Evolutionary conservation across 2,888 invertebrate species (phyloP).

Genomic region (Salticus scenicus): DNA sequence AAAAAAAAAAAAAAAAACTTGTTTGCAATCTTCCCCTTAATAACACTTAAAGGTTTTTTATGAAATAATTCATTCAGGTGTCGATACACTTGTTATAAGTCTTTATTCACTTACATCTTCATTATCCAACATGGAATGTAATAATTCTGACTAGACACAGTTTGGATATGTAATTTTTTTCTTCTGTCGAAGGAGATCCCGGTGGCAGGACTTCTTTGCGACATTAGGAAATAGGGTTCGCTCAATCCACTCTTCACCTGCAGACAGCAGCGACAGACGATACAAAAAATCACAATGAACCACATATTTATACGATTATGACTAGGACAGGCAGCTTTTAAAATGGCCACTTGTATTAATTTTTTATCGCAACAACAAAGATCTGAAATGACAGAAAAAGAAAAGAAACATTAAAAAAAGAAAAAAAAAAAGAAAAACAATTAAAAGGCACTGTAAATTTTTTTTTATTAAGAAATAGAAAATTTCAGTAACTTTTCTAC

Average conservation of each 20-base stretch:
- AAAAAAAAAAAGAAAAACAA: not conserved
- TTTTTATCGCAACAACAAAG: not conserved
- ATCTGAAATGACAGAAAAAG: not conserved
- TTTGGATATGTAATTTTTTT: conserved; percentile 61
- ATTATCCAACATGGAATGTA: not conserved
- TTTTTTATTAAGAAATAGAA: too few relatives aligned
- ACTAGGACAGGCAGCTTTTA: conserved; percentile 49
- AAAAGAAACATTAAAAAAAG: not conserved
- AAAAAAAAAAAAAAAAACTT: too few relatives aligned
- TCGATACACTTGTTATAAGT: not conserved
- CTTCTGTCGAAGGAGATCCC: conserved; percentile 19
- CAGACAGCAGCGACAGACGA: conserved; percentile 48
- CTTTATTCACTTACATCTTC: not conserved
- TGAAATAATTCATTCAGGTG: not conserved
- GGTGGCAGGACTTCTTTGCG: too few relatives aligned
- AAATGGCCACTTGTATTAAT: not conserved
- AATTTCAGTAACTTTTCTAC: too few relatives aligned
- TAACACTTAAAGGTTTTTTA: too few relatives aligned
- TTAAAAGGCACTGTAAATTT: too few relatives aligned
- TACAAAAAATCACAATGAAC: conserved; percentile 49
- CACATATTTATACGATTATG: conserved; percentile 49
- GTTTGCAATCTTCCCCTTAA: too few relatives aligned
- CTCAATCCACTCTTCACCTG: conserved; percentile 27
- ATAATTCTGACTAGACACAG: conserved; percentile 58
- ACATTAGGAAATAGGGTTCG: conserved; percentile 26